These are phyloP conservation scores for Argopecten irradians DNA, from an alignment of 1,140 invertebrate genomes.

Conservation along the genomic window DNA sequence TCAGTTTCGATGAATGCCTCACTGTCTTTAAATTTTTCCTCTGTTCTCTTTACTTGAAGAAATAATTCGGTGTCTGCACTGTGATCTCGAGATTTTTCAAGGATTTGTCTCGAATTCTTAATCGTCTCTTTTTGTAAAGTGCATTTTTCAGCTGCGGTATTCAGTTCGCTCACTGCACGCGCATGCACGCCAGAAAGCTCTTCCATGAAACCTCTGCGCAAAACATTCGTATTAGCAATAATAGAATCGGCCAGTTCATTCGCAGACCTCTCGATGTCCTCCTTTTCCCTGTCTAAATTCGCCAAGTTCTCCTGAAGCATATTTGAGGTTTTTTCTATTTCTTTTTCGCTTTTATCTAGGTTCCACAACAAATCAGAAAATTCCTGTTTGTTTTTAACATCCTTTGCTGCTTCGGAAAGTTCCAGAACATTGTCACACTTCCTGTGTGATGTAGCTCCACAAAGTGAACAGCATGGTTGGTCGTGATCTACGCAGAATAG, in stretches of 20 bases:
- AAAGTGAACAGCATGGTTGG: conserved; percentile 14
- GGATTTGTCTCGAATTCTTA: background rate
- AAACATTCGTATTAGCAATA: background rate
- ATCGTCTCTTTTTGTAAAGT: background rate
- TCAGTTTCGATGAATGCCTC: background rate
- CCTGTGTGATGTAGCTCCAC: background rate
- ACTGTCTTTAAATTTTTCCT: background rate
- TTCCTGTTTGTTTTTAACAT: background rate
- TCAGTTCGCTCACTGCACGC: background rate
- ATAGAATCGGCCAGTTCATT: background rate
- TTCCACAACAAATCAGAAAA: background rate
- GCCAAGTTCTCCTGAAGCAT: background rate
- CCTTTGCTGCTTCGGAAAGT: background rate
- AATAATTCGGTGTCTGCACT: background rate
- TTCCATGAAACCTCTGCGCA: background rate
- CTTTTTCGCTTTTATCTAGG: background rate
- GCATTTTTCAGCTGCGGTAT: background rate
- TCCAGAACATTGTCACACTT: background rate
- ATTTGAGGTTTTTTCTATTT: background rate
- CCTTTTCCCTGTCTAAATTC: background rate
- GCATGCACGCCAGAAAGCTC: background rate
- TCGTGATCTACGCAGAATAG: conserved; percentile 1
- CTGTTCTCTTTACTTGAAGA: background rate
- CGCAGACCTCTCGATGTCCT: background rate
- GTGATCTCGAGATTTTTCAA: background rate